Evolutionary conservation across 2,113 vertebrate species (phyloP), one percentile per base, ranked within the genome.

Genomic region (Cygnus buccinator): DNA sequence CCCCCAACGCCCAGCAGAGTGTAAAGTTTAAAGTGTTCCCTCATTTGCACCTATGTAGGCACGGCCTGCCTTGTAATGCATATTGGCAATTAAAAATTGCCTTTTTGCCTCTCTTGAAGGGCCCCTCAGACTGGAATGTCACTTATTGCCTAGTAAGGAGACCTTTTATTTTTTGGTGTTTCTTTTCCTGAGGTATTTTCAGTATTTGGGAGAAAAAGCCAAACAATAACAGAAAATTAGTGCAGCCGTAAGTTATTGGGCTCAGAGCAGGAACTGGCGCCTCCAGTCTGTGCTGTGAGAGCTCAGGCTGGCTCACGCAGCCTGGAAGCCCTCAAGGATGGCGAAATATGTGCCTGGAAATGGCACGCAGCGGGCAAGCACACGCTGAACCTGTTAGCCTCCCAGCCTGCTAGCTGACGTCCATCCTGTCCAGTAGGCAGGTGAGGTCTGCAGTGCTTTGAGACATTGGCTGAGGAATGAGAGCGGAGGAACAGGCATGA

Each of bases 61-160:
- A 33, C 1, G 1, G 46, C 25, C 15, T 5, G 62, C 35, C 72
- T 86, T 19, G 20, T 19, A 41, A 58, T 5, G 10, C 8, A 0
- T 22, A 1, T 43, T 10, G 21, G 62, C 62, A 25, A 55, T 62
- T 54, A 44, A 33, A 54, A 75, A 23, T 11, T 3, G 1, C n/a
- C 28, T 73, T 59, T 66, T 21, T 35, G 52, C 25, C 72, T 57
- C 41, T 63, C 13, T 14, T 46, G 72, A 48, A 55, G 63, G 54
- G 67, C 46, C n/a, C 41, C 54, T 67, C 13, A 4, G 33, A 22
- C 62, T 59, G 22, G 12, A 25, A 22, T 16, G 20, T 44, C 46
- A 28, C 16, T 18, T 59, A 59, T 13, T 18, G 46, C 39, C 31
- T 43, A 29, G 35, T 37, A 26, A 73, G 57, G 71, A 43, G 44